phyloP scores from a whole-genome alignment of 92 coral and sea anemone species.

The Porites divaricata region DNA sequence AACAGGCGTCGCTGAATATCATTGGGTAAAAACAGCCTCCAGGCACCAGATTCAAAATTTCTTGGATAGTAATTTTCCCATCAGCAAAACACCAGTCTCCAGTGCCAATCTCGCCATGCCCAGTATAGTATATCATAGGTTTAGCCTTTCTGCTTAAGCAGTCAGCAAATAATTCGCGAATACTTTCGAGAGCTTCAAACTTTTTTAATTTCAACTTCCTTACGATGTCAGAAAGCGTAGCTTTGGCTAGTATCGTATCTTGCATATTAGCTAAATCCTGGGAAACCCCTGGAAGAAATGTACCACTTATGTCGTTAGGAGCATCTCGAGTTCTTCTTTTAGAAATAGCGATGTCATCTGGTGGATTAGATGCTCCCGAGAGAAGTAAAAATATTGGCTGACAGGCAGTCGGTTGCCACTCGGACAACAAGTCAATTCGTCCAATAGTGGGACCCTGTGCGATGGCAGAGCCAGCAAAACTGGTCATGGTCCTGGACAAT shows the following conservation, averaged over 20 bases:
- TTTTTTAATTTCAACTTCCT: background rate
- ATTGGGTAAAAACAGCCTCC: background rate
- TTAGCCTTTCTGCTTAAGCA: background rate
- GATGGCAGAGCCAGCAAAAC: conserved; percentile 30
- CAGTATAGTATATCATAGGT: conserved; percentile 21
- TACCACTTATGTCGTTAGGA: no score
- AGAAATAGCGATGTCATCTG: background rate
- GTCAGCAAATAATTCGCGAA: background rate
- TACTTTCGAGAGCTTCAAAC: background rate
- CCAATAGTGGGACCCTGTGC: conserved; percentile 11
- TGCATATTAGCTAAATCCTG: no score
- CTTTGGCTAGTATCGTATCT: no score
- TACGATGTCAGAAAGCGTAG: background rate
- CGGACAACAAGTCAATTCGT: conserved; percentile 8
- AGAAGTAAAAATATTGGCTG: conserved; percentile 5
- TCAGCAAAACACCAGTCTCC: conserved; percentile 39
- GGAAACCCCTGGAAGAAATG: no score
- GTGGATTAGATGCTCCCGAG: conserved; percentile 25
- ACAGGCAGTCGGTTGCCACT: conserved; percentile 1
- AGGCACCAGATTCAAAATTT: conserved; percentile 4
- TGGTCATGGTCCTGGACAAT: no score
- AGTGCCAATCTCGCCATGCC: conserved; percentile 28
- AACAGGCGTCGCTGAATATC: conserved; percentile 33
- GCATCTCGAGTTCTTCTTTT: background rate
- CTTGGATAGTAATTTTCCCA: conserved; percentile 23